phyloP scores from a whole-genome alignment of 2,888 invertebrate genomes.

The Rhogogaster chlorosoma region DNA sequence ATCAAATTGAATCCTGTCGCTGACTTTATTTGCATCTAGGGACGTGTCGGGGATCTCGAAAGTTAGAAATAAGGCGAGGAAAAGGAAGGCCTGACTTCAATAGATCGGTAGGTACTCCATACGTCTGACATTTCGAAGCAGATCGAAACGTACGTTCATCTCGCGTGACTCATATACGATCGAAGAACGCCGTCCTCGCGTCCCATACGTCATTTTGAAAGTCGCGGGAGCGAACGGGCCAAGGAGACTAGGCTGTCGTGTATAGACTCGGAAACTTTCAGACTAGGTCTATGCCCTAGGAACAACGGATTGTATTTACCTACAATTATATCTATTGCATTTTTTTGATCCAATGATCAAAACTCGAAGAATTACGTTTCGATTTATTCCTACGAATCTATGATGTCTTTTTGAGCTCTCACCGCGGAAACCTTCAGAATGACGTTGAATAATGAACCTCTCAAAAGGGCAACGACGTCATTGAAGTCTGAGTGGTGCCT shows the following conservation, averaged over 20 bases:
- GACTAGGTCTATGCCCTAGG: not conserved
- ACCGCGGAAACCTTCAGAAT: too few species aligned
- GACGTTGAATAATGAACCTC: too few species aligned
- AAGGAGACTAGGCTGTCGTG: not conserved
- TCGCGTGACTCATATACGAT: constrained; percentile 44
- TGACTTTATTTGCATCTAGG: constrained; percentile 38
- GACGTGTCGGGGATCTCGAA: constrained; percentile 15
- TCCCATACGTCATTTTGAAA: constrained; percentile 24
- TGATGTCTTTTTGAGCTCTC: too few species aligned
- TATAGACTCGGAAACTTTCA: not conserved
- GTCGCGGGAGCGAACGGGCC: not conserved
- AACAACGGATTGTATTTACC: not conserved
- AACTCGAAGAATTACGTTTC: not conserved
- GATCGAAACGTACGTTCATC: constrained; percentile 35
- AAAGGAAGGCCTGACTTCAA: constrained; percentile 9
- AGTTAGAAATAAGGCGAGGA: not conserved
- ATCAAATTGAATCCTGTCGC: constrained; percentile 42
- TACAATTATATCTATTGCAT: not conserved
- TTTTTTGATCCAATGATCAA: not conserved
- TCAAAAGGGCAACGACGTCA: too few species aligned
- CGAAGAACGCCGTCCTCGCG: constrained; percentile 14
- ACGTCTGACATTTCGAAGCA: constrained; percentile 38
- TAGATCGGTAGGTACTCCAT: constrained; percentile 27
- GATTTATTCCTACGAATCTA: too few species aligned
- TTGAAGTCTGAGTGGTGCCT: too few species aligned